Base-by-base conservation (phyloP, 1,140 invertebrate species). In the Leptinotarsa defecta region DNA sequence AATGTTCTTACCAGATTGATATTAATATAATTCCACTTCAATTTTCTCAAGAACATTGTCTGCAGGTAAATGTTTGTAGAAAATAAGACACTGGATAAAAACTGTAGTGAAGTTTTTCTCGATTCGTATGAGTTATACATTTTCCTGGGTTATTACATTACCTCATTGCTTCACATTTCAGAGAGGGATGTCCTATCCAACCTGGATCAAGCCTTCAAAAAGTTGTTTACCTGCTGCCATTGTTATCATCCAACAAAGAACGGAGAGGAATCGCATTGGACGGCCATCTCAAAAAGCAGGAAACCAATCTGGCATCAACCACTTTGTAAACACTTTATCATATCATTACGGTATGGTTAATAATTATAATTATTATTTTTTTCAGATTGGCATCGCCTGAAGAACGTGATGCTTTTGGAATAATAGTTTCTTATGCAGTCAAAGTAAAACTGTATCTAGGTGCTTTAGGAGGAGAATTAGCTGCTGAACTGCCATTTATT, bases 391-490 rank as follows among this genome's bases (percentile, higher is more conserved):
- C 92, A 68, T 93, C 94, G 76, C 91, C 93, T 8, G 94, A 96
- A 81, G 90, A 94, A 73, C 89, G 93, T 49, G 95, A 96, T 85
- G 91, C 94, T 13, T 96, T 96, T 85, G 95, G 95, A 27, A 96
- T 96, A 77, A 91, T 96, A 75, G 94, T 97, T 5, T 95, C 94
- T 2, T 97, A 97, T 87, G 91, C 92, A 24, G 93, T 95, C 13
- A 99, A 98, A 88, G 96, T 99, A 11, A 98, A 98, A 87, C 89
- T 99, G 6, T 97, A 96, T 84, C 87, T 99, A 75, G 96, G 97
- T 24, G 96, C 96, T 68, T 88, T 99, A 49, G 95, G 94, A 48
- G 97, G 97, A 15, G 98, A 99, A 87, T 86, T 99, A 13, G 90
- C 92, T 17, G 97, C 98, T 3, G 98, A 99, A 86, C 86, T 99